Evolutionary conservation across 2,113 vertebrate species (phyloP), one percentile per base, ranked within the genome.

Genomic region (Hypomesus transpacificus): DNA sequence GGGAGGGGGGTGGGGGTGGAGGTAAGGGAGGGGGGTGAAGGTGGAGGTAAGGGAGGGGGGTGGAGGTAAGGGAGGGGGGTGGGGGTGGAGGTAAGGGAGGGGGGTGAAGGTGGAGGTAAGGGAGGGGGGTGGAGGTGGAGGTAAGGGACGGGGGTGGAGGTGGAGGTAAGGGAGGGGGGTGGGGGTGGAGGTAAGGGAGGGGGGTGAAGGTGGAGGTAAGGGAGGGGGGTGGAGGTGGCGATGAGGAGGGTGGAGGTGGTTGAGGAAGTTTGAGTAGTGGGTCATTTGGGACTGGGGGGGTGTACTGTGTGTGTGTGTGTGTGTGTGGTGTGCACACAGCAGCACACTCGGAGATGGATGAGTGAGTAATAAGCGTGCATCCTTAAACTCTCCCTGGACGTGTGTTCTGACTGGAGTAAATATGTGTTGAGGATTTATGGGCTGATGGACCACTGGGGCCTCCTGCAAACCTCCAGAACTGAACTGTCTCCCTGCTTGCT

Each of bases 401-500:
- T 80, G 74, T 85, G 74, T 53, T 76, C 71, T 58, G 66, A 75
- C 82, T 84, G 81, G 74, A 82, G 85, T 85, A 84, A 89, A 86
- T 81, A 87, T 78, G 80, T 83, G 82, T 75, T 59, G 70, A 84
- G 73, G 85, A 84, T 86, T 84, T 87, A 87, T 87, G 78, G 75
- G 56, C 71, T 53, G 59, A 69, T 68, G 65, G 76, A 79, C 76
- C 56, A 80, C 69, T 31, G 77, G 75, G 82, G 75, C 65, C 66
- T 46, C 66, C 68, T 34, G 51, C 62, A 74, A 60, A 62, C 69
- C 68, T 76, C 39, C 54, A 66, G 21, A 4, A 68, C 73, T 56
- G 67, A 71, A 58, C 73, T 50, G 52, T 65, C 63, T 74, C 50
- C 69, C 58, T 26, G 20, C 69, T 51, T 13, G 60, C 58, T 28